Conservation (phyloP, 1,140 invertebrate genomes). For the Papilio dardanus region DNA sequence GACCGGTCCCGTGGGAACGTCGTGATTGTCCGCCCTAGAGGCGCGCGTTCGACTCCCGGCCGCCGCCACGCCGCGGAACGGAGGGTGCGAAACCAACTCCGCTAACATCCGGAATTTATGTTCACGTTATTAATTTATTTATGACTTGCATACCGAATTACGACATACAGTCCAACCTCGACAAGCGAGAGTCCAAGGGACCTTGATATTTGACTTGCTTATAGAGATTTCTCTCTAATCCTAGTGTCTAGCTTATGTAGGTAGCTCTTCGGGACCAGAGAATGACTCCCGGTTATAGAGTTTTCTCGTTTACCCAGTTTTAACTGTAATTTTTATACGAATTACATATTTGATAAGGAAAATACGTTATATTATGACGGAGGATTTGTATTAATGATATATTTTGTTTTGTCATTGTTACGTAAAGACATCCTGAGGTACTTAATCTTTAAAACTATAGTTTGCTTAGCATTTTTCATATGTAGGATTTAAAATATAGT, state of each 20-base stretch:
- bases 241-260: too few relatives aligned
- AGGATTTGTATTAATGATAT: background rate
- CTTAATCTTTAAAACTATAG: too few relatives aligned
- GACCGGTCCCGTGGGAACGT: slow-evolving; percentile 64
- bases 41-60: slow-evolving; percentile 56
- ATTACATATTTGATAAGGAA: slow-evolving; percentile 33
- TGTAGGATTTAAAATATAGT: too few relatives aligned
- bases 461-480: too few relatives aligned
- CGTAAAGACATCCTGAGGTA: background rate
- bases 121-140: slow-evolving; percentile 54
- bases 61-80: slow-evolving; percentile 59
- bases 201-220: too few relatives aligned
- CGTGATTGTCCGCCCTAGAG: slow-evolving; percentile 62
- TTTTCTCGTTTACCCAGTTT: too few relatives aligned
- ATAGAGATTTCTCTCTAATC: too few relatives aligned
- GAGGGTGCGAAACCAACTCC: slow-evolving; percentile 67
- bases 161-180: too few relatives aligned
- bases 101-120: slow-evolving; percentile 64
- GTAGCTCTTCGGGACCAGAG: too few relatives aligned
- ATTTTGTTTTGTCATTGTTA: background rate
- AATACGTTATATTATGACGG: background rate
- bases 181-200: too few relatives aligned
- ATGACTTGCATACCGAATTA: slow-evolving; percentile 31
- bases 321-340: slow-evolving; percentile 10
- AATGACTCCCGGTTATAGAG: too few relatives aligned